Percentiles rank a stretch among this genome's conserved stretches.
Evolutionary conservation across 2,113 vertebrate species (phyloP).

Genomic region (Bufo gargarizans): DNA sequence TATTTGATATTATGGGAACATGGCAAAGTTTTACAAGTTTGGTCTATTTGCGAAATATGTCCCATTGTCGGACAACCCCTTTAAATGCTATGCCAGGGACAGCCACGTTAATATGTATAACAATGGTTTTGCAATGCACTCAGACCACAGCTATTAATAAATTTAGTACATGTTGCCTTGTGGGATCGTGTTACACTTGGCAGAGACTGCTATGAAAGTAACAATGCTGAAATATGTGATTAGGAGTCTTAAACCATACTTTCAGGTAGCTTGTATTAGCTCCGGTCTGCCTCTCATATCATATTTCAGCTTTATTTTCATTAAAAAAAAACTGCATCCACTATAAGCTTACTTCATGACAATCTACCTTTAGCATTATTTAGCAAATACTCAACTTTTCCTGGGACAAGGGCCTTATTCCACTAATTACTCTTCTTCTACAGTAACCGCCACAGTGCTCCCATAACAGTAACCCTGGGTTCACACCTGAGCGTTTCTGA

Average conservation of each 20-base stretch:
- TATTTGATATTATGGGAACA: too few species aligned
- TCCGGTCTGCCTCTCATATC: too few species aligned
- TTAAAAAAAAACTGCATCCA: background rate
- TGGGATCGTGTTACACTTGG: background rate
- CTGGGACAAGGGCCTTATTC: too few species aligned
- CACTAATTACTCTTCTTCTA: too few species aligned
- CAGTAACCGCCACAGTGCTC: too few species aligned
- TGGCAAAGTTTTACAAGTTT: too few species aligned
- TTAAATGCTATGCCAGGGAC: background rate
- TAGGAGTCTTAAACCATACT: background rate
- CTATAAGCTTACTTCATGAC: too few species aligned
- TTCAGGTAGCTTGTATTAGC: background rate
- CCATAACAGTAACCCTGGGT: too few species aligned
- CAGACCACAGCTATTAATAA: background rate
- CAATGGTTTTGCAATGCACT: background rate
- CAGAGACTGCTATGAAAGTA: background rate
- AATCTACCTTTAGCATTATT: too few species aligned
- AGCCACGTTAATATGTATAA: background rate
- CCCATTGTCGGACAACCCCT: background rate
- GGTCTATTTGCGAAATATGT: too few species aligned
- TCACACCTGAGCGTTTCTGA: too few species aligned
- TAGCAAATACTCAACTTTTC: too few species aligned
- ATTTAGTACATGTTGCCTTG: background rate
- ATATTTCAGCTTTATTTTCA: background rate
- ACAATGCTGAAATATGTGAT: background rate